Conservation (phyloP, 2,797 vertebrate genomes). For the Gymnothorax javanicus region DNA sequence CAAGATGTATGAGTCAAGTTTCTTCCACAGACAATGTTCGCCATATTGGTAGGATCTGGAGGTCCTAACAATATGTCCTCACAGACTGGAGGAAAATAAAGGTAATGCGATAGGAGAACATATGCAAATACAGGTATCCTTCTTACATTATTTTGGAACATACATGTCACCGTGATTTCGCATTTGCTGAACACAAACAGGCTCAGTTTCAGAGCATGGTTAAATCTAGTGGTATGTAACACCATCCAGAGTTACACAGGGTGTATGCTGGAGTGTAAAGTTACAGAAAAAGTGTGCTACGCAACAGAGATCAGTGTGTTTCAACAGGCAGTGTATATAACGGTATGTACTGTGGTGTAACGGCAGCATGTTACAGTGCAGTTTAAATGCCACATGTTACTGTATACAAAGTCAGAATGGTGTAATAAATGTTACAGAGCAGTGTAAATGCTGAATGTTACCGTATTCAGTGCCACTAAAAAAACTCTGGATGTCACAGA, state of each 20-base stretch:
- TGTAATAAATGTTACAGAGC: too few relatives aligned
- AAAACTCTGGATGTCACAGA: too few relatives aligned
- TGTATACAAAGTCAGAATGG: too few relatives aligned
- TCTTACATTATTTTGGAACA: background rate
- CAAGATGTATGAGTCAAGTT: conserved; percentile 14
- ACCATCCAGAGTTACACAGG: background rate
- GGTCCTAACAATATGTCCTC: conserved; percentile 31
- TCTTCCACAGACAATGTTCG: conserved; percentile 5
- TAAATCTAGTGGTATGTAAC: background rate
- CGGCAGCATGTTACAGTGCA: too few relatives aligned
- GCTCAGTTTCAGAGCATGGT: background rate
- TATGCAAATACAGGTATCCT: background rate
- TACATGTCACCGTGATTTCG: background rate
- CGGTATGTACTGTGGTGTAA: too few relatives aligned
- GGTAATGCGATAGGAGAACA: background rate
- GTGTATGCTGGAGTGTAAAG: background rate
- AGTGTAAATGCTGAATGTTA: too few relatives aligned
- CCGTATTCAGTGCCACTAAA: too few relatives aligned
- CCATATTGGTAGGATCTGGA: conserved; percentile 29
- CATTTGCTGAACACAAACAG: background rate
- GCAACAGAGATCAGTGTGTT: too few relatives aligned
- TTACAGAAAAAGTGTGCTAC: background rate
- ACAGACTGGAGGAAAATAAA: conserved; percentile 12
- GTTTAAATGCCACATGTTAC: too few relatives aligned
- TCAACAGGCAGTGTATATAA: too few relatives aligned